phyloP scores from a whole-genome alignment of 1,140 invertebrate genomes.

The Linepithema humile region DNA sequence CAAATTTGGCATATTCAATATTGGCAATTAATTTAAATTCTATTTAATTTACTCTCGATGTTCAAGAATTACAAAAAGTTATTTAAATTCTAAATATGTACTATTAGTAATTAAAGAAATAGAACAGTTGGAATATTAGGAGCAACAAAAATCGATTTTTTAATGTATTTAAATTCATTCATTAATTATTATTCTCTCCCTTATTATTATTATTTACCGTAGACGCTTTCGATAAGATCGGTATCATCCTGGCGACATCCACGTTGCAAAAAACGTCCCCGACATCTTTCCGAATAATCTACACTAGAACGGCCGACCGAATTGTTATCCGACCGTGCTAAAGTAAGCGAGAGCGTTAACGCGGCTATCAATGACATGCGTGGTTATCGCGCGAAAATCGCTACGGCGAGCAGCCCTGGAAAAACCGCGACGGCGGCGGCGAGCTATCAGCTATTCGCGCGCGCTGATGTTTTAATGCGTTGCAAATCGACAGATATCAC shows the following conservation, averaged over 20 bases:
- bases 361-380: conserved; percentile 31
- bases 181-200: not conserved
- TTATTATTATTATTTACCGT: not conserved
- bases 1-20: too few species aligned
- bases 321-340: conserved; percentile 9
- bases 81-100: too few species aligned
- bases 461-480: conserved; percentile 74
- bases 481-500: conserved; percentile 76
- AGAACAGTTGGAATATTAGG: not conserved
- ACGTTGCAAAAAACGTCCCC: not conserved
- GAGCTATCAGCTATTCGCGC: conserved; percentile 9
- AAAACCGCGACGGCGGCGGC: conserved; percentile 22
- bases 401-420: conserved; percentile 21
- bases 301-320: not conserved
- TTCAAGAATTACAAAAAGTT: too few species aligned
- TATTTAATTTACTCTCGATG: too few species aligned
- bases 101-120: not conserved
- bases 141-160: not conserved
- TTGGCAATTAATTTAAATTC: too few species aligned
- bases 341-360: conserved; percentile 27
- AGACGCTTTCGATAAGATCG: not conserved
- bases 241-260: too few species aligned
- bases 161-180: not conserved
- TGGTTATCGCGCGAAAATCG: conserved; percentile 44
- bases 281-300: conserved; percentile 12